Evolutionary conservation across 2,113 vertebrate species (phyloP).

Genomic region (Phoenicopterus ruber): DNA sequence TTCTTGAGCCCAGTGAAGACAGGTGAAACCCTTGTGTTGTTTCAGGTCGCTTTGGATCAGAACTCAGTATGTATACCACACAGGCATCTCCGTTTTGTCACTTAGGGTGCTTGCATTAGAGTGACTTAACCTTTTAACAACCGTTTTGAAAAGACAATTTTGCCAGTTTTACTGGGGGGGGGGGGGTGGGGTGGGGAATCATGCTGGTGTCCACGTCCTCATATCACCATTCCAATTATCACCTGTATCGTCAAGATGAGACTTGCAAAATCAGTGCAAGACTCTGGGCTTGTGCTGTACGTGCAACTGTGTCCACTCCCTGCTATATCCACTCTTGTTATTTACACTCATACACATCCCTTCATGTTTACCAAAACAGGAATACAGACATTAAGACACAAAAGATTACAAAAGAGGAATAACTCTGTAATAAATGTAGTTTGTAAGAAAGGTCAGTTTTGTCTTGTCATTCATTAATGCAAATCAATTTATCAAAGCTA

Average conservation of each 20-base stretch:
- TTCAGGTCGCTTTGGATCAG: neutral
- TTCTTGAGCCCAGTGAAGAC: neutral
- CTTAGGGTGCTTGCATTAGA: neutral
- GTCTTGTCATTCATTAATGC: neutral
- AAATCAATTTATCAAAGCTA: neutral
- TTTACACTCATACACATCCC: neutral
- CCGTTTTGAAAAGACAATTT: neutral
- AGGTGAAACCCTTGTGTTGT: neutral
- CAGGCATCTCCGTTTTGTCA: neutral
- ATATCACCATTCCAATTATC: neutral
- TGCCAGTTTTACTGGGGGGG: neutral
- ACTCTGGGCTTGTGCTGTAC: neutral
- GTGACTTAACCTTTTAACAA: neutral
- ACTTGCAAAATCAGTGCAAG: neutral
- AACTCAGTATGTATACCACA: neutral
- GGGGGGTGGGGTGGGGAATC: neutral
- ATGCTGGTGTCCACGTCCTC: neutral
- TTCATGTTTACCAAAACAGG: neutral
- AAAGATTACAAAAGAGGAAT: neutral
- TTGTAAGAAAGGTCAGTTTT: neutral
- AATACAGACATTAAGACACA: neutral
- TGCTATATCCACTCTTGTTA: neutral
- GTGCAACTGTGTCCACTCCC: neutral
- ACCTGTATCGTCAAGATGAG: neutral
- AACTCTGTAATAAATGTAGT: neutral